Base-by-base conservation (phyloP, 1,140 invertebrate genomes). In the Homarus americanus region DNA sequence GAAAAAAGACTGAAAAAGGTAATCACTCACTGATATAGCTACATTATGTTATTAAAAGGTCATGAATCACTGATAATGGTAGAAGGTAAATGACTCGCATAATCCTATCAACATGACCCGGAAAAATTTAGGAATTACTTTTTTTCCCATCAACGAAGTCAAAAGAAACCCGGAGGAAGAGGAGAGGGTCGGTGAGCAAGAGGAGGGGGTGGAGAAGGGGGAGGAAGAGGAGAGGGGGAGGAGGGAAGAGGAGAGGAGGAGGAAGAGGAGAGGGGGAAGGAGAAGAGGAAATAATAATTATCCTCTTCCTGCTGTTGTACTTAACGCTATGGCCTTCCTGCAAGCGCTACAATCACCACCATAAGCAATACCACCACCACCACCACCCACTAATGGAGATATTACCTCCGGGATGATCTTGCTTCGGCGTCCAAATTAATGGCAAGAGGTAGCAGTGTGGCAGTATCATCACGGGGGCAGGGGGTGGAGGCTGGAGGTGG, bases 351-450 rank as follows among this genome's bases (percentile, higher is more conserved):
- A n/a, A n/a, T n/a, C n/a, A n/a, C n/a, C n/a, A n/a, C n/a, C n/a
- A n/a, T 49, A 49, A 49, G 44, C 4, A 12, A 7, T 49, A 12
- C 53, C 15, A 17, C 53, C 53, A 58, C 53, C 15, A 58, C 53
- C 53, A 58, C 24, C 53, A 58, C 53, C 4, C 44, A 49, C 53
- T 58, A 83, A 83, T 83, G 63, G 63, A 83, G 80, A 83, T 53
- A 69, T 83, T 83, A 82, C 44, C 38, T 7, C 34, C 15, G 24
- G 3, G 63, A 69, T 83, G 58, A 66, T 63, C 80, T 69, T 83
- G 32, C 80, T 41, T 24, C 63, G 32, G 2, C 80, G 58, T n/a
- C 28, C 58, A 66, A 69, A 69, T 83, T 83, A 83, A 83, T 83
- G 58, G 41, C 44, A 28, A 9, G 79, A 78, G 44, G 41, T 82